phyloP scores from a whole-genome alignment of 1,140 invertebrate species.

The Brachionus sp. region DNA sequence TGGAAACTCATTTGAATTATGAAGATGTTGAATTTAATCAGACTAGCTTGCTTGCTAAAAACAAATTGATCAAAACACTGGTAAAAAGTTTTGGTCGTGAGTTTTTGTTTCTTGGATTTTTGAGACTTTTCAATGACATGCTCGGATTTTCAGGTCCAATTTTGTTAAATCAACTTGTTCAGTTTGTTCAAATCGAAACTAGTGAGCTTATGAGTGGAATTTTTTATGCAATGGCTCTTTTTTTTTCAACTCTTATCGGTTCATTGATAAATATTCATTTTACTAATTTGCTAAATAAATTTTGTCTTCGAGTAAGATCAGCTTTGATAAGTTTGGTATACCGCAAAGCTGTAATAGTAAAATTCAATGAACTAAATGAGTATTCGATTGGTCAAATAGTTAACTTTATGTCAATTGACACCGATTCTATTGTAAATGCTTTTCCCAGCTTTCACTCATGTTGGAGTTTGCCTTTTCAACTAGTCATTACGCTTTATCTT shows the following conservation, averaged over 20 bases:
- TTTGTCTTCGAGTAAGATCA: conserved; percentile 79
- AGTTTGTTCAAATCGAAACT: conserved; percentile 72
- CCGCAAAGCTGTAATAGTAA: conserved; percentile 68
- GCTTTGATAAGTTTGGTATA: conserved; percentile 80
- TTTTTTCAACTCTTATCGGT: conserved; percentile 61
- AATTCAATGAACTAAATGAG: conserved; percentile 51
- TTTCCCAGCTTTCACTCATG: conserved; percentile 90
- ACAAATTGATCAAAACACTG: conserved; percentile 69
- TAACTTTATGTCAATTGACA: conserved; percentile 94
- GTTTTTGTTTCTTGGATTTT: conserved; percentile 81
- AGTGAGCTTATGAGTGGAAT: conserved; percentile 70
- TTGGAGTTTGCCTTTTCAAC: conserved; percentile 90
- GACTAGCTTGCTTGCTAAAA: conserved; percentile 32
- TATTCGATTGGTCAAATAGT: conserved; percentile 70
- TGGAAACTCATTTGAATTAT: background rate
- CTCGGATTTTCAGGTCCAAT: conserved; percentile 82
- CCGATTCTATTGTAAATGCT: conserved; percentile 87
- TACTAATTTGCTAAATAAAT: conserved; percentile 77
- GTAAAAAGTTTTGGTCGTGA: conserved; percentile 77
- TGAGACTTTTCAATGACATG: conserved; percentile 78
- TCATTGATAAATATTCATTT: conserved; percentile 81
- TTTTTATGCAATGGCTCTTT: conserved; percentile 71
- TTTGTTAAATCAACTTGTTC: conserved; percentile 75
- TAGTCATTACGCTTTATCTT: conserved; percentile 58
- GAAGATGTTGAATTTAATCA: conserved; percentile 13